phyloP scores from a whole-genome alignment of 2,888 invertebrate genomes.

The Idaea biselata region DNA sequence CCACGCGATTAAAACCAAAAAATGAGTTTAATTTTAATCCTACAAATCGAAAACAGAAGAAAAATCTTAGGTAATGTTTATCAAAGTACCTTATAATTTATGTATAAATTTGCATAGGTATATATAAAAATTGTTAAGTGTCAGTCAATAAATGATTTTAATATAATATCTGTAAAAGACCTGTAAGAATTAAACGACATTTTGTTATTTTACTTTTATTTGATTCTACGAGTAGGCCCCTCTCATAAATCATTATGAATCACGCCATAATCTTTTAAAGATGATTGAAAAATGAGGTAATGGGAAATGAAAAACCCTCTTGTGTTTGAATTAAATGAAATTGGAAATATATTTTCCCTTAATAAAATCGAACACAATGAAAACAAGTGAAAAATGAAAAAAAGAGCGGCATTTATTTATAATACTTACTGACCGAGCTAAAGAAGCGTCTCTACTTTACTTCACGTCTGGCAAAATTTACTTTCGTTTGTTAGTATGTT shows the following conservation, averaged over 20 bases:
- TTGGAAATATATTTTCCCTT: background rate
- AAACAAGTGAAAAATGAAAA: background rate
- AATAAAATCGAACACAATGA: background rate
- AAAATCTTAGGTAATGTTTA: too few species aligned
- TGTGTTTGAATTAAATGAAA: background rate
- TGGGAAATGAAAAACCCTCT: conserved; percentile 18
- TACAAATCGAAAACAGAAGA: too few species aligned
- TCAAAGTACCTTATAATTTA: too few species aligned
- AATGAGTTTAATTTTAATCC: too few species aligned
- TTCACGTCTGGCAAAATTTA: too few species aligned
- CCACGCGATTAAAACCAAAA: too few species aligned
- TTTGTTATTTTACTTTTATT: background rate
- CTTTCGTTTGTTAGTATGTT: too few species aligned
- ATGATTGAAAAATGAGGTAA: conserved; percentile 27
- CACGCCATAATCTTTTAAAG: conserved; percentile 22
- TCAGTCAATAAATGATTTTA: too few species aligned
- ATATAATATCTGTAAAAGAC: background rate
- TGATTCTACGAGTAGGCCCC: background rate
- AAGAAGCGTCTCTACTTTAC: too few species aligned
- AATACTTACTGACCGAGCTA: too few species aligned
- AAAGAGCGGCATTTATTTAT: background rate
- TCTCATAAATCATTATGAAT: conserved; percentile 18
- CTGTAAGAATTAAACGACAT: background rate
- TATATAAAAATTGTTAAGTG: too few species aligned
- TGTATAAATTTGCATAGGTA: too few species aligned